phyloP scores from a whole-genome alignment of 2,113 vertebrate genomes.

The Rhea americana region DNA sequence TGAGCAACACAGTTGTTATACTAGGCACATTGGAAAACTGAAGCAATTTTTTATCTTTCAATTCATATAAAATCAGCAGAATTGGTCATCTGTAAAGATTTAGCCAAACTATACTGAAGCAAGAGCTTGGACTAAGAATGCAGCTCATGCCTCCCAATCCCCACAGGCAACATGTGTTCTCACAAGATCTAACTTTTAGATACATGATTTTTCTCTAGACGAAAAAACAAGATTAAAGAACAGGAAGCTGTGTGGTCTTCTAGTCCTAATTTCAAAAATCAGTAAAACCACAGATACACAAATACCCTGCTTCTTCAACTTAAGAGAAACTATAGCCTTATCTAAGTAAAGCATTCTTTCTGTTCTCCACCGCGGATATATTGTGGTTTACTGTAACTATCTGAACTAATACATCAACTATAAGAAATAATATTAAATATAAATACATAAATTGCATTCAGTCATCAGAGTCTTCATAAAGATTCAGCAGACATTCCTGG shows the following conservation, averaged over 20 bases:
- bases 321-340: not conserved
- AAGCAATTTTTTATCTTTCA: not conserved
- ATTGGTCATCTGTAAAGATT: not conserved
- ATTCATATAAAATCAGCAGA: not conserved
- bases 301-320: not conserved
- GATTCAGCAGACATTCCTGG: not conserved
- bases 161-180: not conserved
- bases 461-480: not conserved
- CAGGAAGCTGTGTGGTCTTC: not conserved
- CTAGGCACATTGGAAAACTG: not conserved
- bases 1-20: not conserved
- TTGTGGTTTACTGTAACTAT: not conserved
- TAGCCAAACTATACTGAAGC: not conserved
- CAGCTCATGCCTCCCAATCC: not conserved
- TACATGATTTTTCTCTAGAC: not conserved
- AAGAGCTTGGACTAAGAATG: not conserved
- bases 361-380: not conserved
- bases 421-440: not conserved
- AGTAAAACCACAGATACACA: not conserved
- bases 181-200: not conserved
- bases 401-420: not conserved
- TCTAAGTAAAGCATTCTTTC: not conserved
- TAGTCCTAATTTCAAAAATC: not conserved
- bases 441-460: not conserved
- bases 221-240: constrained; percentile 4